Evolutionary conservation across 2,888 invertebrate genomes (phyloP), one percentile per base, ranked within the genome.

Genomic region (Drosophila phalerata): DNA sequence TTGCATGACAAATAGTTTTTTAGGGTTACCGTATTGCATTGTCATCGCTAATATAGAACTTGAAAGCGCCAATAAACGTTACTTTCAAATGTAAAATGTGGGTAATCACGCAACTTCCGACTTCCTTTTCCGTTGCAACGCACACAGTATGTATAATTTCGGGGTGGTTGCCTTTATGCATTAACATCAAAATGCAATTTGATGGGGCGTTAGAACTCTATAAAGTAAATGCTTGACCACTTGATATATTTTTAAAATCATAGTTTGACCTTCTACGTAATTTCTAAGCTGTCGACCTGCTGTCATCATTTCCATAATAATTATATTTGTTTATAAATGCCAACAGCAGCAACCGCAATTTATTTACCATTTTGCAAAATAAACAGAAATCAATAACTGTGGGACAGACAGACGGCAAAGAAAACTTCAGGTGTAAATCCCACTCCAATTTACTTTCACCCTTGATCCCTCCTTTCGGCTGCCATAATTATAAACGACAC

Each of bases 401-500:
- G 32, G 49, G 69, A 60, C 73, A 49, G 52, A 52, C 57, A 63
- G 62, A 64, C 61, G 47, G 72, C 34, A 61, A 63, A 61, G 53
- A 73, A 68, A 71, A 70, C 49, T 64, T 66, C 19, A 65, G 52
- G 69, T 48, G 30, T 38, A 57, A 40, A 19, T 38, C 66, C 43
- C 42, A 49, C 45, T 56, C 47, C 60, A 48, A 11, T 1, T 15
- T 19, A 69, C 22, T 30, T 25, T 25, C 22, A 22, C 32, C 45
- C 34, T 5, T 1, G 19, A 17, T 38, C 22, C 45, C 28, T 15
- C 22, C 30, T 34, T 48, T 55, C 15, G 15, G 57, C 48, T 58
- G 71, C 70, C 89, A 80, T 88, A 85, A 85, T 85, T 88, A 85
- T 69, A 67, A 60, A 43, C 69, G 57, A 56, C 49, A 57, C 28